Conservation (phyloP, 2,888 invertebrate species). For the Agonopterix heracliana region DNA sequence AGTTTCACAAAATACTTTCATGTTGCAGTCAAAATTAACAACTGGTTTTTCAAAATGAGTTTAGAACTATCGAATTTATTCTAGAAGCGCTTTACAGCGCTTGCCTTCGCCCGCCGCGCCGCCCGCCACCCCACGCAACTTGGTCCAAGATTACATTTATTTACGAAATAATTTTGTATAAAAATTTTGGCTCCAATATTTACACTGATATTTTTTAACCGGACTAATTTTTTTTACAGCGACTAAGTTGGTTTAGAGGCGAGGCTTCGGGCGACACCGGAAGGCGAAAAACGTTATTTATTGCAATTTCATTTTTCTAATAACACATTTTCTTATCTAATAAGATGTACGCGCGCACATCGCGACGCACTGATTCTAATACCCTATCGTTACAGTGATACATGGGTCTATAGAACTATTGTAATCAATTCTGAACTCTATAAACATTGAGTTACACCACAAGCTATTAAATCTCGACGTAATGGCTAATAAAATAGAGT, state of each 20-base stretch:
- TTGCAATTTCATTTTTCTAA: constrained; percentile 61
- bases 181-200: constrained; percentile 73
- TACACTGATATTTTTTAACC: constrained; percentile 66
- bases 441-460: too few relatives aligned
- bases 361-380: constrained; percentile 39
- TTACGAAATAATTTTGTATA: constrained; percentile 70
- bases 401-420: constrained; percentile 14
- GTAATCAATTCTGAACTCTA: constrained; percentile 1
- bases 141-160: constrained; percentile 55
- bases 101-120: constrained; percentile 18
- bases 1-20: too few relatives aligned
- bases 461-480: too few relatives aligned
- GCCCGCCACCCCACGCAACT: constrained; percentile 40
- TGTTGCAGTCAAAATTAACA: too few relatives aligned
- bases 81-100: background rate
- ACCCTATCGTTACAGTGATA: constrained; percentile 69
- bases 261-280: constrained; percentile 29
- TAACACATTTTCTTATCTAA: constrained; percentile 71
- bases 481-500: too few relatives aligned
- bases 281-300: constrained; percentile 24
- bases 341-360: constrained; percentile 57
- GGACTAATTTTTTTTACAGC: constrained; percentile 63
- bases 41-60: too few relatives aligned
- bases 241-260: constrained; percentile 49
- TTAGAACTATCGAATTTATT: too few relatives aligned